Percentiles rank a stretch among this genome's conserved stretches.
Conservation (phyloP, 1,140 invertebrate genomes). For the Nylanderia fulva region DNA sequence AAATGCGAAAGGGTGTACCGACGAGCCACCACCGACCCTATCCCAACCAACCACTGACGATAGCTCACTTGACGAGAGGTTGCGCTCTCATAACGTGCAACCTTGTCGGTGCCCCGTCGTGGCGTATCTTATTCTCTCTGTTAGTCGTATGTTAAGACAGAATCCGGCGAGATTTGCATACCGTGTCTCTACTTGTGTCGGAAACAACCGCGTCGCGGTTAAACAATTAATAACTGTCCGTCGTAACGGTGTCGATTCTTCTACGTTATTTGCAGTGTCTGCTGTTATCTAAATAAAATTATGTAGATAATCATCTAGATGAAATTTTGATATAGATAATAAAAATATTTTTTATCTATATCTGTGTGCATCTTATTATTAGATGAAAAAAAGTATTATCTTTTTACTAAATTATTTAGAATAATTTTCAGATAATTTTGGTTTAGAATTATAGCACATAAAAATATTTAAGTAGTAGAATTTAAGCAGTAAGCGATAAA, state of each 20-base stretch:
- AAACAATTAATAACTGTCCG: constrained; percentile 43
- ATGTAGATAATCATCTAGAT: too few relatives aligned
- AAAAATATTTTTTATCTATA: too few relatives aligned
- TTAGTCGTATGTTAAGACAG: constrained; percentile 42
- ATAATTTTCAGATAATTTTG: too few relatives aligned
- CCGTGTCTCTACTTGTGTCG: constrained; percentile 12
- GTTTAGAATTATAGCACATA: too few relatives aligned
- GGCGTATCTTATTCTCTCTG: constrained; percentile 49
- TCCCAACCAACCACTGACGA: constrained; percentile 19
- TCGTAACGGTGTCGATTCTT: constrained; percentile 8
- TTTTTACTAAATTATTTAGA: too few relatives aligned
- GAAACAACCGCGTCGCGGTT: constrained; percentile 32
- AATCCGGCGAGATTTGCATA: constrained; percentile 50
- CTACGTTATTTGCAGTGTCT: too few relatives aligned
- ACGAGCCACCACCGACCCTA: constrained; percentile 30
- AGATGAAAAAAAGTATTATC: too few relatives aligned
- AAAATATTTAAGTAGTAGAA: too few relatives aligned
- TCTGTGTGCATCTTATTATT: too few relatives aligned
- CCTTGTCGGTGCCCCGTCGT: constrained; percentile 22
- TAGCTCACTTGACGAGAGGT: constrained; percentile 21
- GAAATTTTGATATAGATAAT: too few relatives aligned
- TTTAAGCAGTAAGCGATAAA: too few relatives aligned
- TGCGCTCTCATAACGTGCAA: constrained; percentile 55
- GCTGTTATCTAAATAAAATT: too few relatives aligned
- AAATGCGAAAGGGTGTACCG: constrained; percentile 56